phyloP scores from a whole-genome alignment of 2,113 vertebrate genomes.

The Lepus timidus region DNA sequence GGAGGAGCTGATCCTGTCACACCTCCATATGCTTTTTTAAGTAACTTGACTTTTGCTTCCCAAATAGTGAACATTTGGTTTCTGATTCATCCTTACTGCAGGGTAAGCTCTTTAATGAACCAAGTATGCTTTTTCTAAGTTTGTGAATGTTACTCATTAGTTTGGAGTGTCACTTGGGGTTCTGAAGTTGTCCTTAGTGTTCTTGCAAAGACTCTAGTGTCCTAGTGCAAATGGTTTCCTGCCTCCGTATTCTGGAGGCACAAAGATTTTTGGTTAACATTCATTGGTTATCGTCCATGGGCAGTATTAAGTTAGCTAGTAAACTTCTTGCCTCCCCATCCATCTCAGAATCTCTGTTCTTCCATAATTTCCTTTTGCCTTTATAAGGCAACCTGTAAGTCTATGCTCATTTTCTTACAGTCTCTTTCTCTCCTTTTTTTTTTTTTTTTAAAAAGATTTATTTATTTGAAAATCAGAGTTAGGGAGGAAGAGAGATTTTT shows the following conservation, averaged over 20 bases:
- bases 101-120: not conserved
- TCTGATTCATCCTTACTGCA: not conserved
- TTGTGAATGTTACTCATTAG: not conserved
- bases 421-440: not conserved
- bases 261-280: not conserved
- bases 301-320: not conserved
- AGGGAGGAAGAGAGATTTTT: too few species aligned
- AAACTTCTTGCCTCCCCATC: not conserved
- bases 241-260: not conserved
- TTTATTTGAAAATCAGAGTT: too few species aligned
- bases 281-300: not conserved
- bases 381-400: not conserved
- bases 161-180: not conserved
- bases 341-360: not conserved
- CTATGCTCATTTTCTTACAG: not conserved
- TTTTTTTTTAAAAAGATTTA: too few species aligned
- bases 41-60: not conserved
- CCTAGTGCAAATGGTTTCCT: not conserved
- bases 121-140: not conserved
- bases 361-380: conserved; percentile 14
- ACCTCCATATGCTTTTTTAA: not conserved
- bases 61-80: not conserved
- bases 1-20: not conserved
- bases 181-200: not conserved
- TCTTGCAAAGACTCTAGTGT: not conserved